Evolutionary conservation across 2,797 vertebrate species (phyloP).

Genomic region (Oryzias dopingdopingensis): DNA sequence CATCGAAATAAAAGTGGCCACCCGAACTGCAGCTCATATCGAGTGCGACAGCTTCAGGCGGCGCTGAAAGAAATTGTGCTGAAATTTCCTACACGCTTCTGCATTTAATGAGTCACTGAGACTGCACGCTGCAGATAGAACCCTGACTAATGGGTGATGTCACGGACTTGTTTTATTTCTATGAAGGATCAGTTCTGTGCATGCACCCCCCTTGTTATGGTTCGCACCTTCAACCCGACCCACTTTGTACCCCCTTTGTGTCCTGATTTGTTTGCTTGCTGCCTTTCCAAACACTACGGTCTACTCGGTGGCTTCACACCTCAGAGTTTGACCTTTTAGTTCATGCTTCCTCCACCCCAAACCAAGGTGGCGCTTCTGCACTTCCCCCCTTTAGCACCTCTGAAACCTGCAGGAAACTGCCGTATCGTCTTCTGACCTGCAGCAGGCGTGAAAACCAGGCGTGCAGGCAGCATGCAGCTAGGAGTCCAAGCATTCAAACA

Average conservation of each 20-base stretch:
- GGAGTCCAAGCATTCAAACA: conserved; percentile 24
- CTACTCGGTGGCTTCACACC: conserved; percentile 16
- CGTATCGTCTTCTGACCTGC: conserved; percentile 22
- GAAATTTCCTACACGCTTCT: not conserved
- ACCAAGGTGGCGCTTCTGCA: conserved; percentile 1
- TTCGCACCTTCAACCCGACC: conserved; percentile 39
- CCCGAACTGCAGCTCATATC: not conserved
- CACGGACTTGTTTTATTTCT: no score
- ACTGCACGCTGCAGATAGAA: no score
- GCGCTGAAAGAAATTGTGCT: conserved; percentile 2
- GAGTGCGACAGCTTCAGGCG: conserved; percentile 9
- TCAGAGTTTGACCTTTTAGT: conserved; percentile 52
- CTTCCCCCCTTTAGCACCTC: not conserved
- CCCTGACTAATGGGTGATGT: no score
- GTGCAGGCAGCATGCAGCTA: not conserved
- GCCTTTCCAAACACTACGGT: conserved; percentile 30
- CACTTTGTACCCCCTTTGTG: conserved; percentile 8
- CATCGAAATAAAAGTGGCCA: no score
- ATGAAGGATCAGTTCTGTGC: no score
- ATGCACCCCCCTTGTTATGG: conserved; percentile 11
- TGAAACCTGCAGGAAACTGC: conserved; percentile 16
- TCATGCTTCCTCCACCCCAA: not conserved
- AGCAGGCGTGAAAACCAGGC: conserved; percentile 12
- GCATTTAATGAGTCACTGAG: conserved; percentile 1
- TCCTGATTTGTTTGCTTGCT: conserved; percentile 18